phyloP scores from a whole-genome alignment of 2,113 vertebrate species.

The Recurvirostra avosetta region DNA sequence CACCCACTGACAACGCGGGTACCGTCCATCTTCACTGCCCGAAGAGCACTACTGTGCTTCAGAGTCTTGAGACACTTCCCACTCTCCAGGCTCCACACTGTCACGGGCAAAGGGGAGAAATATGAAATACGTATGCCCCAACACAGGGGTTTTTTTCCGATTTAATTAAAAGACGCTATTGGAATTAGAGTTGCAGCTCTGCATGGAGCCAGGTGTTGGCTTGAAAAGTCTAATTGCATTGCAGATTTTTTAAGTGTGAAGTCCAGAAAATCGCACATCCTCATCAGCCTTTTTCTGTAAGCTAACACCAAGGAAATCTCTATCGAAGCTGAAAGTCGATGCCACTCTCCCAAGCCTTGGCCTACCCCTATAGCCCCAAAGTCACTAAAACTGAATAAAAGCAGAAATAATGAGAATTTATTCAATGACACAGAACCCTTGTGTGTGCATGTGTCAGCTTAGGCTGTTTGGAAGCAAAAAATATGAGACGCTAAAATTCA shows the following conservation, averaged over 20 bases:
- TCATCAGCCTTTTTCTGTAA: background rate
- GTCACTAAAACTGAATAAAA: background rate
- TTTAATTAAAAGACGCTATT: background rate
- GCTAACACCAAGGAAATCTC: background rate
- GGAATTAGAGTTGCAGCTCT: background rate
- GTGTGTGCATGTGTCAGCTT: background rate
- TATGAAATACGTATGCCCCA: background rate
- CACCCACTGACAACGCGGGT: constrained; percentile 79
- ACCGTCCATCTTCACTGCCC: constrained; percentile 74
- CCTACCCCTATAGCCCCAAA: background rate
- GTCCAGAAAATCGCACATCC: background rate
- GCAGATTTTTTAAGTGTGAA: background rate
- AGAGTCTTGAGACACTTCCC: constrained; percentile 77
- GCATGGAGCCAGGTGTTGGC: background rate
- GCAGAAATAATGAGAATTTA: background rate
- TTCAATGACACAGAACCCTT: too few relatives aligned
- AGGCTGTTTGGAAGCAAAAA: background rate
- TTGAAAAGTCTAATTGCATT: background rate
- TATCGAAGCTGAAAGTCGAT: background rate
- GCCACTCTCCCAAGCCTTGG: background rate
- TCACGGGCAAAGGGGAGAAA: background rate
- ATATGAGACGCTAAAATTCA: background rate
- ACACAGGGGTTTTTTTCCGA: too few relatives aligned
- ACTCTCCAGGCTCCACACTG: constrained; percentile 86
- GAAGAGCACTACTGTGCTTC: constrained; percentile 75